phyloP scores from a whole-genome alignment of 2,113 vertebrate species.

The Esox niger region DNA sequence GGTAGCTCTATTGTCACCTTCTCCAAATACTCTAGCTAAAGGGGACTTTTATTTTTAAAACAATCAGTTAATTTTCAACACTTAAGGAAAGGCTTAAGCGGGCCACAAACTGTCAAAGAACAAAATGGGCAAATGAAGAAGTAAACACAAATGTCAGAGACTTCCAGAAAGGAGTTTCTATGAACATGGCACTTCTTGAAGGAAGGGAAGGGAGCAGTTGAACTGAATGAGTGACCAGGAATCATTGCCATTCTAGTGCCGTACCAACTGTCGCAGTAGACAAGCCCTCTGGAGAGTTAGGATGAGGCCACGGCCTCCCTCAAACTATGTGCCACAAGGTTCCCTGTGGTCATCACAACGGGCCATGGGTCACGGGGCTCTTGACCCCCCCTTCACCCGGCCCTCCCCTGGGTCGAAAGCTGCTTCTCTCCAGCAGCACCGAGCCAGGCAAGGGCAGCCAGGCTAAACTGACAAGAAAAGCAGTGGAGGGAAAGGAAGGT shows the following conservation, averaged over 20 bases:
- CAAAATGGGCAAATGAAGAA: too few species aligned
- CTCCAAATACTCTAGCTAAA: too few species aligned
- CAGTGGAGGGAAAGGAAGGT: not conserved
- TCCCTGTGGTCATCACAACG: not conserved
- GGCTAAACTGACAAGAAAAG: not conserved
- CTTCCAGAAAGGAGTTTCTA: too few species aligned
- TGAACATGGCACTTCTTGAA: too few species aligned
- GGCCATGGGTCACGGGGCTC: not conserved
- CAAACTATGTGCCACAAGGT: not conserved
- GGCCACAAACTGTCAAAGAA: too few species aligned
- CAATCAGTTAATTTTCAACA: too few species aligned
- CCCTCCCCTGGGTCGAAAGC: not conserved
- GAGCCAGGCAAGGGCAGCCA: not conserved
- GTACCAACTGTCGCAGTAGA: not conserved
- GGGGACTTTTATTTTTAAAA: too few species aligned
- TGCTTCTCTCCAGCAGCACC: not conserved
- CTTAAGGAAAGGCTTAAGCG: too few species aligned
- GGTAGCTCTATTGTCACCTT: too few species aligned
- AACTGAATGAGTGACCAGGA: not conserved
- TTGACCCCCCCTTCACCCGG: not conserved
- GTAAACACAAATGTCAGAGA: too few species aligned
- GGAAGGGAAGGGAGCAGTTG: too few species aligned
- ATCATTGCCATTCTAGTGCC: not conserved
- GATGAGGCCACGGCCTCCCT: not conserved
- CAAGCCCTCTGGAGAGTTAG: not conserved